phyloP scores from a whole-genome alignment of 2,113 vertebrate species.

The Muntiacus muntjak region DNA sequence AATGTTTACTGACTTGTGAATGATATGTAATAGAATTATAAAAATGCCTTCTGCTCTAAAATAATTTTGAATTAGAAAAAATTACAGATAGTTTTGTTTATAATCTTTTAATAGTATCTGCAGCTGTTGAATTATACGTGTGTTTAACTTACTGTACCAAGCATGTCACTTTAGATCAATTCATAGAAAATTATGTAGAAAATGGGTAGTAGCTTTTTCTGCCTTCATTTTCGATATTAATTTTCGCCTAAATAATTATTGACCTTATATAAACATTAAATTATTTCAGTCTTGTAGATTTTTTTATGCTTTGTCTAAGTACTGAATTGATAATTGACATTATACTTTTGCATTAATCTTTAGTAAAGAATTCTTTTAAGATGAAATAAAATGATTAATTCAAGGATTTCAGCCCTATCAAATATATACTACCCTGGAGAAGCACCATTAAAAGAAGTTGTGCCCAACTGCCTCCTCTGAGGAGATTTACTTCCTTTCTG shows the following conservation, averaged over 20 bases:
- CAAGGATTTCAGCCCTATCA: neutral
- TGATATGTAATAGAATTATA: neutral
- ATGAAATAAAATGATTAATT: constrained; percentile 11
- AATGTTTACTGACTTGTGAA: neutral
- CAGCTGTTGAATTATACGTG: neutral
- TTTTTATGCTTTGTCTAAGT: neutral
- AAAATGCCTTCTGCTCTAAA: neutral
- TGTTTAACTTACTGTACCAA: neutral
- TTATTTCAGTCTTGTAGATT: neutral
- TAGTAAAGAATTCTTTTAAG: constrained; percentile 21
- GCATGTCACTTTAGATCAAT: neutral
- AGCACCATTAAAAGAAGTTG: neutral
- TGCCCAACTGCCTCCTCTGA: neutral
- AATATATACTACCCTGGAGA: neutral
- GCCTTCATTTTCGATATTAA: neutral
- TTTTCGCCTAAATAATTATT: neutral
- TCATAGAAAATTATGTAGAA: neutral
- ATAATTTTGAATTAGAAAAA: neutral
- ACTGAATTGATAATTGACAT: neutral
- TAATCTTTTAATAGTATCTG: neutral
- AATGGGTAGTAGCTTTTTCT: neutral
- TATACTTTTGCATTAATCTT: neutral
- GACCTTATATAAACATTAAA: neutral
- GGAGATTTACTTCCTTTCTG: neutral
- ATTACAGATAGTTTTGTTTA: neutral